These are phyloP conservation scores for Tineola bisselliella DNA, from an alignment of 2,888 invertebrate genomes.

Conservation along the genomic window DNA sequence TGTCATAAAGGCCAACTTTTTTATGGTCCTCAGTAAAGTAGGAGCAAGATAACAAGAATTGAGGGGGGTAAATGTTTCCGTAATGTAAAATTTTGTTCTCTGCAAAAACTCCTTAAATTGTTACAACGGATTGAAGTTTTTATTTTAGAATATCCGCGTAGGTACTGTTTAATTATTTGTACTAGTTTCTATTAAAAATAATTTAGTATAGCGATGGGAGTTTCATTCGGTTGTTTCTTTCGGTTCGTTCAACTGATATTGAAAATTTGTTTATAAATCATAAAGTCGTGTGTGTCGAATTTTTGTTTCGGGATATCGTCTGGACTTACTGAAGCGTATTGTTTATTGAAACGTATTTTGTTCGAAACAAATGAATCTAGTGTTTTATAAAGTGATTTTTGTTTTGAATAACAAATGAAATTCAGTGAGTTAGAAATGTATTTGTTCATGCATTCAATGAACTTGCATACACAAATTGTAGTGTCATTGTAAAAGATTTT, in stretches of 20 bases:
- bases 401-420: conserved; percentile 7
- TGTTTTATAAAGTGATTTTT: conserved; percentile 1
- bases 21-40: conserved; percentile 2
- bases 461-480: not conserved
- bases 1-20: conserved; percentile 9
- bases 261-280: too few relatives aligned
- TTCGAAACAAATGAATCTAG: not conserved
- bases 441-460: conserved; percentile 13
- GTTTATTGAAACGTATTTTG: not conserved
- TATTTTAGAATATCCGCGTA: not conserved
- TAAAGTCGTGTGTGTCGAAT: not conserved
- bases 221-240: too few relatives aligned
- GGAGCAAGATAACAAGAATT: conserved; percentile 6
- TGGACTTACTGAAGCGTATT: not conserved
- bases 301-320: not conserved
- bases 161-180: too few relatives aligned
- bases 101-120: not conserved
- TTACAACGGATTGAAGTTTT: not conserved
- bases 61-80: not conserved
- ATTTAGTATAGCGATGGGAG: too few relatives aligned
- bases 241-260: too few relatives aligned
- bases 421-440: conserved; percentile 17
- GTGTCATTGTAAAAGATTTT: not conserved
- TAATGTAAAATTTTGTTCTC: not conserved
- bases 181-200: too few relatives aligned